phyloP scores from a whole-genome alignment of 2,888 invertebrate species.

The Lathronympha strigana region DNA sequence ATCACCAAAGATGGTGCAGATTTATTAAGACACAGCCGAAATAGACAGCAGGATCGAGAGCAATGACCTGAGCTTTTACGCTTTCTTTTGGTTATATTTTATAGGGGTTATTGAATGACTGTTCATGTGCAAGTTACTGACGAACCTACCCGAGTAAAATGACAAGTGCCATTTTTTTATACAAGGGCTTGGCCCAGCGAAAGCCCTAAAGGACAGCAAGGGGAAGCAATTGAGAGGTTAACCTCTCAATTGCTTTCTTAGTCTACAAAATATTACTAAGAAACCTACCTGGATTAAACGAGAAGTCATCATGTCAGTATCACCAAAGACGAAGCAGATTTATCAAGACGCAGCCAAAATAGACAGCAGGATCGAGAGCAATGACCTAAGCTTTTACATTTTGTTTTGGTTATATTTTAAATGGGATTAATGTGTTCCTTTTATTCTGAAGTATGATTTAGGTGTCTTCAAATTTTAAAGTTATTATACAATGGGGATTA shows the following conservation, averaged over 20 bases:
- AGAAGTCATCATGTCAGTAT: slow-evolving; percentile 78
- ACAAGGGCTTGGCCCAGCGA: too few species aligned
- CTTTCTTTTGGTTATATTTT: slow-evolving; percentile 49
- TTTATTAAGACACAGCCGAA: slow-evolving; percentile 74
- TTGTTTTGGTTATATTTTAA: slow-evolving; percentile 47
- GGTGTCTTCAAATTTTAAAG: too few species aligned
- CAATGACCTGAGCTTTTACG: slow-evolving; percentile 52
- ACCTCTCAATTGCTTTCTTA: too few species aligned
- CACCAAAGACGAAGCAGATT: slow-evolving; percentile 76
- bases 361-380: slow-evolving; percentile 75
- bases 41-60: slow-evolving; percentile 76
- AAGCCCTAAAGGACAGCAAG: too few species aligned
- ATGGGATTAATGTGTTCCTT: too few species aligned
- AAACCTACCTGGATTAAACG: too few species aligned
- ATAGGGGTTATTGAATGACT: slow-evolving; percentile 43
- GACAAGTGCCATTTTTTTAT: too few species aligned
- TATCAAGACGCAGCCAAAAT: slow-evolving; percentile 74
- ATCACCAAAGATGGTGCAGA: slow-evolving; percentile 76
- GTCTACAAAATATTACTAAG: too few species aligned
- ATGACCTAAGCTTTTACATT: slow-evolving; percentile 49
- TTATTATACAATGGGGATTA: too few species aligned
- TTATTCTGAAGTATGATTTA: too few species aligned
- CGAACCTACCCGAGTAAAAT: too few species aligned
- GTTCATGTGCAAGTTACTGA: slow-evolving; percentile 41
- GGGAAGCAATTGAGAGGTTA: too few species aligned